Evolutionary conservation across 1,140 invertebrate genomes (phyloP).

Genomic region (Hestina assimilis): DNA sequence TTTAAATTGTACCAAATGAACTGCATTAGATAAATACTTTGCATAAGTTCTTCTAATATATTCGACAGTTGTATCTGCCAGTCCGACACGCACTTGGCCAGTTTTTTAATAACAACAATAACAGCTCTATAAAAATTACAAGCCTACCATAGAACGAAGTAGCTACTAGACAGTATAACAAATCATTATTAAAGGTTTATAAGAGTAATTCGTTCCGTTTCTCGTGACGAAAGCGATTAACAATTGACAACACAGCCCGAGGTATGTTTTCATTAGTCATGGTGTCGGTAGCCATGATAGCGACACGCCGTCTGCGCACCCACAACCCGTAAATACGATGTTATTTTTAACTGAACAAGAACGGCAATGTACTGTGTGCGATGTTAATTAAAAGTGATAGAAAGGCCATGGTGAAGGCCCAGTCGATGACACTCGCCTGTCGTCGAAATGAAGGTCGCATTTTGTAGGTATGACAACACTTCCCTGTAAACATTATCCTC

Average conservation of each 20-base stretch:
- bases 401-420: slow-evolving; percentile 54
- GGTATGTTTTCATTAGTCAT: slow-evolving; percentile 23
- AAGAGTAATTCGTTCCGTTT: neutral
- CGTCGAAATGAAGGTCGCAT: slow-evolving; percentile 21
- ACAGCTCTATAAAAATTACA: neutral
- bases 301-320: slow-evolving; percentile 55
- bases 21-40: too few relatives aligned
- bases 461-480: slow-evolving; percentile 3
- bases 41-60: too few relatives aligned
- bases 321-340: slow-evolving; percentile 43
- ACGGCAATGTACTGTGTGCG: slow-evolving; percentile 20
- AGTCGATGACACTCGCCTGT: slow-evolving; percentile 29
- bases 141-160: neutral
- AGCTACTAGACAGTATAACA: neutral
- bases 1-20: too few relatives aligned
- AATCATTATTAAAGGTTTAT: neutral
- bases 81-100: too few relatives aligned
- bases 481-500: neutral
- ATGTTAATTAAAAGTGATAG: slow-evolving; percentile 50
- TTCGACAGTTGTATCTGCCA: too few relatives aligned
- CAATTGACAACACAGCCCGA: slow-evolving; percentile 4
- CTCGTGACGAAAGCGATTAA: neutral
- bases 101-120: too few relatives aligned
- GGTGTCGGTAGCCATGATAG: slow-evolving; percentile 16
- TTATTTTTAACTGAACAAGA: slow-evolving; percentile 50